Conservation (phyloP, 2,797 vertebrate species). For the Prionace glauca region DNA sequence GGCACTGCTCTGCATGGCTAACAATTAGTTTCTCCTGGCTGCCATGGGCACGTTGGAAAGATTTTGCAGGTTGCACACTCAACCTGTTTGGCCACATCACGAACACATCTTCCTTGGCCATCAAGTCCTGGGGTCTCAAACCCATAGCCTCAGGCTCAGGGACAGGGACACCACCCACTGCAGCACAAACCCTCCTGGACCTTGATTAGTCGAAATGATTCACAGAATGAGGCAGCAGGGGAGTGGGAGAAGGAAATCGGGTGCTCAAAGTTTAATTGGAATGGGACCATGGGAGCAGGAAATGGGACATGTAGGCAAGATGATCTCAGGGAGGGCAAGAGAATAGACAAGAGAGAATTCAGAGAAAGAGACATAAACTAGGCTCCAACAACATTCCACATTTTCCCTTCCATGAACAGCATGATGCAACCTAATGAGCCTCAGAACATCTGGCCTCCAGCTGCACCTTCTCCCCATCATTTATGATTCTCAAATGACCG, state of each 20-base stretch:
- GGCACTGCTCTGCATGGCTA: no score
- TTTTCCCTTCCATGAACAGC: background rate
- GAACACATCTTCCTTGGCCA: no score
- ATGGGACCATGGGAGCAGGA: background rate
- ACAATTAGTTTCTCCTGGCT: no score
- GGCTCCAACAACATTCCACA: background rate
- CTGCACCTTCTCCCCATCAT: background rate
- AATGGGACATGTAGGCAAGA: background rate
- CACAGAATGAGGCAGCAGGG: background rate
- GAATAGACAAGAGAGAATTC: background rate
- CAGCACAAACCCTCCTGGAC: background rate
- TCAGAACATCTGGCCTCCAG: conserved; percentile 29
- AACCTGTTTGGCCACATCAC: no score
- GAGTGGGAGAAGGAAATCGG: no score
- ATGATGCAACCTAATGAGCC: background rate
- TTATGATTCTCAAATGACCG: conserved; percentile 23
- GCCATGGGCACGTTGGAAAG: no score
- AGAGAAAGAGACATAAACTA: background rate
- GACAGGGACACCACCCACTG: no score
- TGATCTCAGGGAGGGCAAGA: background rate
- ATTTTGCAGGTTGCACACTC: no score
- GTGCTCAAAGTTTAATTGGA: background rate
- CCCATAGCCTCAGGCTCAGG: no score
- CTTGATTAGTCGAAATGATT: no score
- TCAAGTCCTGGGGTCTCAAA: no score